Evolutionary conservation across 2,113 vertebrate genomes (phyloP).

Genomic region (Hydropotes inermis): DNA sequence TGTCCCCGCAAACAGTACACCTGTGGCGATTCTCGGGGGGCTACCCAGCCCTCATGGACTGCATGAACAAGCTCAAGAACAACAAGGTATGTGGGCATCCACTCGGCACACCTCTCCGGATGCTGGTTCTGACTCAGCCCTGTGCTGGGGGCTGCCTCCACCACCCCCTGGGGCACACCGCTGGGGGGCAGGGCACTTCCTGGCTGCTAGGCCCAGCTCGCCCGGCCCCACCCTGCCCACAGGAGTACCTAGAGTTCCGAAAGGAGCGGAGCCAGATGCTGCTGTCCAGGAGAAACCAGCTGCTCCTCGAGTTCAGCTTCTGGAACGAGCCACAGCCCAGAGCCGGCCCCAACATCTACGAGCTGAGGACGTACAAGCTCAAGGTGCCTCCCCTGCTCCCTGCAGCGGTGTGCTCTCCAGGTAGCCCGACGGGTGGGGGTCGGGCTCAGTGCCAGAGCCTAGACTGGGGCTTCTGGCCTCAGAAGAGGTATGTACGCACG

Average conservation of each 20-base stretch:
- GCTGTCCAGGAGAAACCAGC: constrained; percentile 92
- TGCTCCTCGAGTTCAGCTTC: constrained; percentile 97
- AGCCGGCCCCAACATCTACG: constrained; percentile 92
- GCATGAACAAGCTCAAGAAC: constrained; percentile 89
- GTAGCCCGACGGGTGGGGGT: neutral
- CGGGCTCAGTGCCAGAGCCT: neutral
- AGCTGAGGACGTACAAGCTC: constrained; percentile 92
- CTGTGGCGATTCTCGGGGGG: constrained; percentile 96
- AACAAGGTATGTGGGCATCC: constrained; percentile 83
- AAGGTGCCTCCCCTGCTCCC: constrained; percentile 80
- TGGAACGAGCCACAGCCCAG: constrained; percentile 95
- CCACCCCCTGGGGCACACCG: neutral
- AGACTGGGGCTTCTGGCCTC: neutral
- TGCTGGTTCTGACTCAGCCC: neutral
- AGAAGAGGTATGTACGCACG: neutral
- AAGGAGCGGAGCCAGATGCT: constrained; percentile 93
- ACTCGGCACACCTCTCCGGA: neutral
- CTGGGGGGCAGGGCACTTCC: neutral
- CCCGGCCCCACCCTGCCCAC: neutral
- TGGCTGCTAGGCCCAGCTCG: neutral
- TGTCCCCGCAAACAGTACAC: constrained; percentile 86
- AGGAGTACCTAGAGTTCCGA: constrained; percentile 92
- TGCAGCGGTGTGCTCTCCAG: neutral
- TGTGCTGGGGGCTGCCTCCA: neutral
- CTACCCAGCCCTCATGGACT: constrained; percentile 93